These are phyloP conservation scores for Taurulus bubalis DNA, from an alignment of 2,113 vertebrate genomes.

Conservation along the genomic window DNA sequence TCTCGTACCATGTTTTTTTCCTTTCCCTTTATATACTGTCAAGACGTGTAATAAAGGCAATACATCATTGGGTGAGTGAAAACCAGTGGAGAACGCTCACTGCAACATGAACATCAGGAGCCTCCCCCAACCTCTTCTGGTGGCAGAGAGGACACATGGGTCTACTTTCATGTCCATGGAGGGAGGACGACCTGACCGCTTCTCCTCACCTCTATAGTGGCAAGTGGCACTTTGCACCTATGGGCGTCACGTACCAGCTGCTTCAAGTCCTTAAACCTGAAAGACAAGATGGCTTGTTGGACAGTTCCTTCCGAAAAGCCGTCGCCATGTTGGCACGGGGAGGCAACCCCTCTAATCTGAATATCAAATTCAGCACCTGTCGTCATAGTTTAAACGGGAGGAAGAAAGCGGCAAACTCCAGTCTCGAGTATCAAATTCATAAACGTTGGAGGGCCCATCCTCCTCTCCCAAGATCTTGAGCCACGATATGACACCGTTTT, in stretches of 20 bases:
- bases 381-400: neutral
- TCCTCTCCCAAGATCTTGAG: neutral
- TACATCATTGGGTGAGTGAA: conserved; percentile 14
- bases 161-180: neutral
- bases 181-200: conserved; percentile 7
- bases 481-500: neutral
- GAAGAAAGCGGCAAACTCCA: neutral
- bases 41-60: neutral
- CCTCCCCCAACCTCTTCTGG: no score
- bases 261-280: no score
- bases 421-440: neutral
- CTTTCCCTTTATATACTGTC: conserved; percentile 14
- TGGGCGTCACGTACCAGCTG: no score
- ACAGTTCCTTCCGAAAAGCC: no score
- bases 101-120: neutral
- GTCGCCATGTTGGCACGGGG: no score
- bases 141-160: no score
- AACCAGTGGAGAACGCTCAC: neutral
- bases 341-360: no score
- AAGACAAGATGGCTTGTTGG: no score
- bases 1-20: conserved; percentile 15
- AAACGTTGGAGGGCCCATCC: neutral
- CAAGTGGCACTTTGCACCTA: no score
- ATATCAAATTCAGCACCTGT: no score
- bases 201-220: no score